These are phyloP conservation scores for Lepidurus arcticus DNA, from an alignment of 1,140 invertebrate species.

Conservation along the genomic window DNA sequence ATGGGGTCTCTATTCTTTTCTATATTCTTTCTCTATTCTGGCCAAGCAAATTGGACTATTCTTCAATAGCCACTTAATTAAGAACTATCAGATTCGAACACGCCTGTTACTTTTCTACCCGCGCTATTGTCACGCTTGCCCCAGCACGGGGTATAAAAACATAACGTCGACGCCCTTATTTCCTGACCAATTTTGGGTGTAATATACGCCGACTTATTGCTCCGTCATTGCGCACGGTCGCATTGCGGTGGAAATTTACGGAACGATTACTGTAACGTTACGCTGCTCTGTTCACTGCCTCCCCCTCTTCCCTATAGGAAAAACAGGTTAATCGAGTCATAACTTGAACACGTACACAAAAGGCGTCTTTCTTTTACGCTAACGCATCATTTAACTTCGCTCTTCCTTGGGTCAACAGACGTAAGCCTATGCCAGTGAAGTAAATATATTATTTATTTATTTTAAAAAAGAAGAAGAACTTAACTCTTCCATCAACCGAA, in stretches of 20 bases:
- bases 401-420: neutral
- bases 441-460: too few relatives aligned
- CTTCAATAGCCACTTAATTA: slow-evolving; percentile 15
- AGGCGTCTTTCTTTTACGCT: slow-evolving; percentile 14
- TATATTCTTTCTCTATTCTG: neutral
- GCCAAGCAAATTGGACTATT: neutral
- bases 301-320: too few relatives aligned
- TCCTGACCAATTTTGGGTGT: neutral
- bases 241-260: neutral
- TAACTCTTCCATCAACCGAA: too few relatives aligned
- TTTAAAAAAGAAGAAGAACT: too few relatives aligned
- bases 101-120: neutral
- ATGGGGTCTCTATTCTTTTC: too few relatives aligned
- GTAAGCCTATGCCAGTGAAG: too few relatives aligned
- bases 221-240: neutral
- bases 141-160: neutral
- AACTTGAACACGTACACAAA: too few relatives aligned
- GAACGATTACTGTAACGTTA: neutral
- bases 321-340: too few relatives aligned
- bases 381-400: slow-evolving; percentile 7
- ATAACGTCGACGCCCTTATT: neutral
- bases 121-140: neutral
- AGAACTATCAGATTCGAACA: neutral
- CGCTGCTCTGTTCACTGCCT: neutral
- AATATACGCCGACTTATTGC: neutral